Base-by-base conservation (phyloP, 2,888 invertebrate species). In the Rapana venosa region DNA sequence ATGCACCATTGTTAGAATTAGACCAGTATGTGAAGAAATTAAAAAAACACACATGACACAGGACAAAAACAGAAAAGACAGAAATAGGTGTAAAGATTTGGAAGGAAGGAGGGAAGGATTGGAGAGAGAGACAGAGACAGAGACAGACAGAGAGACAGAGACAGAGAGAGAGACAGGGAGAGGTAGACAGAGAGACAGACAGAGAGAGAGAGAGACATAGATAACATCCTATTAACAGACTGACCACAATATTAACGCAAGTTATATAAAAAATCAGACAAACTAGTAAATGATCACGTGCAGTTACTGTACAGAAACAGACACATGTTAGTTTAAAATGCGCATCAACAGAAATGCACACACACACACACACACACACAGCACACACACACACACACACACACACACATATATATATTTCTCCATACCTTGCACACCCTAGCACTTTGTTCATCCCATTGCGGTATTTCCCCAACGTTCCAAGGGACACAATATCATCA, bases 381-480 rank as follows among this genome's bases (percentile, higher is more conserved):
- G 2, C 22, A 17, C 81, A 81, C 36, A 81, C 81, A 81, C 81
- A 77, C n/a, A 4, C 36, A 81, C 81, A 81, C 17, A 2, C 15
- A 6, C 17, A 81, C 36, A 30, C 77, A 79, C 66, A 86, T n/a
- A n/a, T n/a, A n/a, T 22, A 5, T n/a, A 35, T 20, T 58, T 58
- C 30, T 30, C 56, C 15, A 58, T 86, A 86, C 86, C 86, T 86
- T 56, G n/a, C 56, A 58, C n/a, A 61, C 86, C n/a, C 61, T 22
- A 61, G 66, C 30, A 86, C 86, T 30, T 66, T 61, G n/a, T 86
- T 86, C 86, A 61, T 86, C 30, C 86, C 86, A 66, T 32, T n/a
- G 66, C 61, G 86, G 35, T 86, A 86, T 35, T 86, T 86, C 6
- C 84, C 84, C 56, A 58, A 8, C n/a, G 56, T 84, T 58, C 61